phyloP scores from a whole-genome alignment of 2,888 invertebrate species.

The Glyphotaelius pellucidus region DNA sequence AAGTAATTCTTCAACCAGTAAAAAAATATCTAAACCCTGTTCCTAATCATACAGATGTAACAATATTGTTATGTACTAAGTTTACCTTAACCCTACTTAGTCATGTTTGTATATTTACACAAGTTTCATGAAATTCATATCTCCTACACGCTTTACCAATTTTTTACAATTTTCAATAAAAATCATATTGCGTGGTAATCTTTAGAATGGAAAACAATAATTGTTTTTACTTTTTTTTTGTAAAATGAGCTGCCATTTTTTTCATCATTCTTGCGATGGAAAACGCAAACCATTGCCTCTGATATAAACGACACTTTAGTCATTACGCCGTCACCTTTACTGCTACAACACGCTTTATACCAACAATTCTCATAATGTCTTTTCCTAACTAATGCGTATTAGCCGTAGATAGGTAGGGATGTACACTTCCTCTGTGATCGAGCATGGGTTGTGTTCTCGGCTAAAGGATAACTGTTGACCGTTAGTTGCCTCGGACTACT shows the following conservation, averaged over 20 bases:
- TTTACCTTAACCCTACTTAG: conserved; percentile 35
- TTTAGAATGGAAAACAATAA: conserved; percentile 20
- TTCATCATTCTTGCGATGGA: conserved; percentile 27
- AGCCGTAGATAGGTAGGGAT: background rate
- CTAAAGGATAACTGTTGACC: background rate
- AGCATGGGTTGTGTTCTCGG: background rate
- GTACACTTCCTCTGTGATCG: background rate
- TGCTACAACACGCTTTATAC: background rate
- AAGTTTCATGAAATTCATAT: background rate
- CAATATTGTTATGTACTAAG: conserved; percentile 42
- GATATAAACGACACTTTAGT: conserved; percentile 31
- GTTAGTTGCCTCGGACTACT: background rate
- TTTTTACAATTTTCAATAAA: conserved; percentile 30
- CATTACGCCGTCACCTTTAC: background rate
- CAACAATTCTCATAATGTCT: conserved; percentile 29
- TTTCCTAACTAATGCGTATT: conserved; percentile 15
- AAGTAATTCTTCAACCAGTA: conserved; percentile 29
- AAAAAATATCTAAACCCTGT: conserved; percentile 66
- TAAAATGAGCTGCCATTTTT: conserved; percentile 48
- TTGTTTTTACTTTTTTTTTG: conserved; percentile 14
- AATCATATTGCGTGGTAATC: conserved; percentile 35
- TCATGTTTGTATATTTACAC: conserved; percentile 24
- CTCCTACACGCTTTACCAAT: conserved; percentile 24
- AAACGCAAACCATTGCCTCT: conserved; percentile 21
- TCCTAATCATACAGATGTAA: conserved; percentile 64